Evolutionary conservation across 2,797 vertebrate genomes (phyloP).

Genomic region (Sphenodon punctatus): DNA sequence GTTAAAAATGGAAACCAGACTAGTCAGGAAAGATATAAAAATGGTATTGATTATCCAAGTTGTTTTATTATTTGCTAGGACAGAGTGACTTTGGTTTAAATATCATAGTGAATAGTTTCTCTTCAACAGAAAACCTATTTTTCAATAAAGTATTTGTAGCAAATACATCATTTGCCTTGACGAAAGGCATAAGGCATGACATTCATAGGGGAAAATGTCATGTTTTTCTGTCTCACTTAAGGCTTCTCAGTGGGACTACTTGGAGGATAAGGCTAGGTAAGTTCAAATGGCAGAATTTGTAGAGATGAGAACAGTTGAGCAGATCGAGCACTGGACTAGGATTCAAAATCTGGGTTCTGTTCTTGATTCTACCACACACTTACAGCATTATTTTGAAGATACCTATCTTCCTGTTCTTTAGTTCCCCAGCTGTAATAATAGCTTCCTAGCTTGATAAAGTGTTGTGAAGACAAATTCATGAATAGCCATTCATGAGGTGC

Average conservation of each 20-base stretch:
- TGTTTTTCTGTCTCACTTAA: background rate
- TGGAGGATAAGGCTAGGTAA: background rate
- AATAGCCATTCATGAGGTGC: background rate
- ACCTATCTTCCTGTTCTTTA: background rate
- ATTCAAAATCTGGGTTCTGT: background rate
- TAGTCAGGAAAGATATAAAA: background rate
- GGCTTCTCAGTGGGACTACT: background rate
- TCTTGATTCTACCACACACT: too few species aligned
- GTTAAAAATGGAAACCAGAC: background rate
- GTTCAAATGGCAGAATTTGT: background rate
- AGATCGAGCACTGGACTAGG: background rate
- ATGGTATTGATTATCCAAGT: background rate
- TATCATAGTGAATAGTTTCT: constrained; percentile 40
- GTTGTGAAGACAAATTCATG: background rate
- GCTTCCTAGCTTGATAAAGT: background rate
- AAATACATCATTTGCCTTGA: constrained; percentile 17
- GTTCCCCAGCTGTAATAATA: background rate
- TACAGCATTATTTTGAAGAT: background rate
- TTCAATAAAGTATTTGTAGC: constrained; percentile 29
- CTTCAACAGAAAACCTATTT: constrained; percentile 33
- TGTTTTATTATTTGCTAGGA: constrained; percentile 33
- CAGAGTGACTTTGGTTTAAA: constrained; percentile 21
- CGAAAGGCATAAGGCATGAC: background rate
- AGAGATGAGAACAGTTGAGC: background rate
- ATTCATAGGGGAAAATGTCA: background rate